Evolutionary conservation across 2,113 vertebrate genomes (phyloP).

Genomic region (Pachypanchax playfairii): DNA sequence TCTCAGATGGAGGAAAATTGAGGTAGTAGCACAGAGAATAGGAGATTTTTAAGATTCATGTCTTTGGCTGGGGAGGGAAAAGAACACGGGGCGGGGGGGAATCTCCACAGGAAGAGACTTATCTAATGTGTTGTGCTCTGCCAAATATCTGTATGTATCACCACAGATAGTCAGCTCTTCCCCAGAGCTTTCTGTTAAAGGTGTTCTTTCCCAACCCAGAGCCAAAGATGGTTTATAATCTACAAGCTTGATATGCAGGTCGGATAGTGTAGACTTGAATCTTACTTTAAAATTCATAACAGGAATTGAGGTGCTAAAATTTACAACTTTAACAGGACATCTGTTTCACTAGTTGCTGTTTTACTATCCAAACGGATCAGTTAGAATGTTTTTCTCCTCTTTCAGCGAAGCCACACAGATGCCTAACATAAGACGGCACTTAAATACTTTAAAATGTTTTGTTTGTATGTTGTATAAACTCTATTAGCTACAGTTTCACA

Average conservation of each 20-base stretch:
- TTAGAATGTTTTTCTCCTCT: constrained; percentile 56
- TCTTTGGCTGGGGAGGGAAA: constrained; percentile 34
- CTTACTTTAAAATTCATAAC: constrained; percentile 63
- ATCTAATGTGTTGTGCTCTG: constrained; percentile 62
- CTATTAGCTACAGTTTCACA: constrained; percentile 54
- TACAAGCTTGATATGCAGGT: constrained; percentile 49
- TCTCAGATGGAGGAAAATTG: constrained; percentile 36
- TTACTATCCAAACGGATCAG: constrained; percentile 50
- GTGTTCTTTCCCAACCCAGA: constrained; percentile 61
- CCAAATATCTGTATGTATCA: constrained; percentile 67
- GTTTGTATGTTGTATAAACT: constrained; percentile 64
- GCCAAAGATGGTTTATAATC: constrained; percentile 56
- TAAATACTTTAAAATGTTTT: constrained; percentile 62
- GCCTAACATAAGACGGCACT: constrained; percentile 66
- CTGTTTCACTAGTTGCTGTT: constrained; percentile 60
- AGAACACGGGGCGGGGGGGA: constrained; percentile 44
- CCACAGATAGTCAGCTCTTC: constrained; percentile 51
- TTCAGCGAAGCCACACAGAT: constrained; percentile 69
- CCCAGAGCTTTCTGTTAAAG: constrained; percentile 57
- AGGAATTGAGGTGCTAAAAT: constrained; percentile 65
- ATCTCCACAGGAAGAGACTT: constrained; percentile 56
- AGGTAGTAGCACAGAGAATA: constrained; percentile 30
- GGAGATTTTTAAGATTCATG: constrained; percentile 45
- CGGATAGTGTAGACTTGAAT: constrained; percentile 64
- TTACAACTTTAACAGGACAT: constrained; percentile 48